Conservation (phyloP, 2,797 vertebrate genomes). For the Cynodonichthys magdalenae region DNA sequence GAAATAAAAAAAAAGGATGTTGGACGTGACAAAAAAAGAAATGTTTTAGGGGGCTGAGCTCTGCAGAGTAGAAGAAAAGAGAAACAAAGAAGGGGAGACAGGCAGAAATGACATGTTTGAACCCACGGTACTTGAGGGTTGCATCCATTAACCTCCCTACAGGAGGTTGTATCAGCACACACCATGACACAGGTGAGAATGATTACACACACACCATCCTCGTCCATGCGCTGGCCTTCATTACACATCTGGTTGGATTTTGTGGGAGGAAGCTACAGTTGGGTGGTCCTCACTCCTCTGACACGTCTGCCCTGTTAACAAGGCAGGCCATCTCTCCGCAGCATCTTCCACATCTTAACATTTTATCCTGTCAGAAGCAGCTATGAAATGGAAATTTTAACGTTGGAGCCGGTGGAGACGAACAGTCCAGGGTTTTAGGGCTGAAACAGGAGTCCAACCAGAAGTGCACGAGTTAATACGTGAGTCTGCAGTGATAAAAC, state of each 20-base stretch:
- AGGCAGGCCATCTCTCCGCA: slow-evolving; percentile 45
- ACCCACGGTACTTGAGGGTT: slow-evolving; percentile 25
- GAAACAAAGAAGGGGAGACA: not conserved
- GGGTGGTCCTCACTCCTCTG: slow-evolving; percentile 78
- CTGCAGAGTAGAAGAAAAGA: slow-evolving; percentile 22
- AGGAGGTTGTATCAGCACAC: slow-evolving; percentile 57
- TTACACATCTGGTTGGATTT: slow-evolving; percentile 84
- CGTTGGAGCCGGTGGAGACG: not conserved
- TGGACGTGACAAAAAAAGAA: slow-evolving; percentile 33
- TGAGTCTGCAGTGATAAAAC: not conserved
- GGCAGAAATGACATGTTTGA: slow-evolving; percentile 11
- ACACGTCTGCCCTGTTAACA: slow-evolving; percentile 77
- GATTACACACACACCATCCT: slow-evolving; percentile 66
- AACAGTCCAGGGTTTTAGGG: not conserved
- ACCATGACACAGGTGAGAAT: slow-evolving; percentile 78
- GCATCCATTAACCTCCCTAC: slow-evolving; percentile 65
- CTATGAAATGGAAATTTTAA: too few species aligned
- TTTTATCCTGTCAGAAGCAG: not conserved
- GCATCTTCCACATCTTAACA: slow-evolving; percentile 41
- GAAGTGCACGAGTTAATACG: not conserved
- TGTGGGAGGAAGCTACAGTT: slow-evolving; percentile 71
- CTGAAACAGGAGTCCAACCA: not conserved
- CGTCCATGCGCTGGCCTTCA: slow-evolving; percentile 71
- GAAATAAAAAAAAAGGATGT: slow-evolving; percentile 49
- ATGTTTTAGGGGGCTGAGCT: slow-evolving; percentile 13